Evolutionary conservation across 2,888 invertebrate species (phyloP).

Genomic region (Melieria crassipennis): DNA sequence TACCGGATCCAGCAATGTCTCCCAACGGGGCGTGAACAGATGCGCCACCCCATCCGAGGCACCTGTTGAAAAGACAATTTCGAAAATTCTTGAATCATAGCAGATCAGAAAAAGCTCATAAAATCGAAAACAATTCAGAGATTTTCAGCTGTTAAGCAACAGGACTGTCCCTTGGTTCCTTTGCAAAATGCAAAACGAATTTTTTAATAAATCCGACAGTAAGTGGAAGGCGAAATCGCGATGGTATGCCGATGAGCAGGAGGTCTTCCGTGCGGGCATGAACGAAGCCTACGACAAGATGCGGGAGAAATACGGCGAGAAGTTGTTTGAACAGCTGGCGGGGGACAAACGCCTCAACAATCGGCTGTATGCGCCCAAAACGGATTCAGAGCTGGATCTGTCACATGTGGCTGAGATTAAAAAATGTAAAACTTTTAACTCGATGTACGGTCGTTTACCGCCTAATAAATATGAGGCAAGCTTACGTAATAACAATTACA

Average conservation of each 20-base stretch:
- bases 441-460: slow-evolving; percentile 34
- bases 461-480: slow-evolving; percentile 34
- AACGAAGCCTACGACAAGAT: slow-evolving; percentile 39
- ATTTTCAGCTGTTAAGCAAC: no score
- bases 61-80: slow-evolving; percentile 44
- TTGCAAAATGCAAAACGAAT: background rate
- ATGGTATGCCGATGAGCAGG: slow-evolving; percentile 41
- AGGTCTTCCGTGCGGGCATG: slow-evolving; percentile 34
- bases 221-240: slow-evolving; percentile 38
- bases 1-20: slow-evolving; percentile 88
- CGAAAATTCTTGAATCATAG: slow-evolving; percentile 16
- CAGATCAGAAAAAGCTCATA: background rate
- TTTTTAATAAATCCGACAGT: slow-evolving; percentile 37
- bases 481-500: background rate
- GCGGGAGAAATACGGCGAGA: slow-evolving; percentile 30
- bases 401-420: slow-evolving; percentile 32
- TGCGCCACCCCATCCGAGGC: slow-evolving; percentile 82
- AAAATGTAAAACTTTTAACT: slow-evolving; percentile 31
- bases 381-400: slow-evolving; percentile 9
- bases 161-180: background rate
- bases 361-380: slow-evolving; percentile 23
- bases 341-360: slow-evolving; percentile 35
- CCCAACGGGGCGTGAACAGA: slow-evolving; percentile 93
- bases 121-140: no score
- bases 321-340: slow-evolving; percentile 31